phyloP scores from a whole-genome alignment of 2,888 invertebrate species.

The Sminthurides aquaticus region DNA sequence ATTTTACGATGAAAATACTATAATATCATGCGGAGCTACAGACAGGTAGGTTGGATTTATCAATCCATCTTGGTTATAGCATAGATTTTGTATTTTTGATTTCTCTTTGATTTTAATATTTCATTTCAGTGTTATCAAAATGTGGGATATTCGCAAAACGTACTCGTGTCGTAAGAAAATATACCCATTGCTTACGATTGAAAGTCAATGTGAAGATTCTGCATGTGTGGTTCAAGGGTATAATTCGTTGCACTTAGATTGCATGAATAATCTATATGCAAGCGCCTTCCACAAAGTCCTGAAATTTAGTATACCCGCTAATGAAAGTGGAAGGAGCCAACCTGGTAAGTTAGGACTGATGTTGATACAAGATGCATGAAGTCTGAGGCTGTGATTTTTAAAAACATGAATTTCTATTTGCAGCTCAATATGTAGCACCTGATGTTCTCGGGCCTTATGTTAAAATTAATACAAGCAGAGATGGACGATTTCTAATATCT shows the following conservation, averaged over 20 bases:
- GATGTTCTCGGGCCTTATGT: conserved; percentile 78
- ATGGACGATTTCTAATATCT: conserved; percentile 71
- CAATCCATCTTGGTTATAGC: background rate
- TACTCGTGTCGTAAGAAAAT: conserved; percentile 49
- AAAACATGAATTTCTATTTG: conserved; percentile 19
- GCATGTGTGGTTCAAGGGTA: conserved; percentile 52
- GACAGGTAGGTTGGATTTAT: conserved; percentile 64
- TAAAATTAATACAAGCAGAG: conserved; percentile 71
- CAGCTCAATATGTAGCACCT: conserved; percentile 54
- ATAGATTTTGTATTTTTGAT: background rate
- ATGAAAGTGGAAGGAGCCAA: conserved; percentile 55
- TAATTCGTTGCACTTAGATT: conserved; percentile 61
- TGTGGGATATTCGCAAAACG: conserved; percentile 79
- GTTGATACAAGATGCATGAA: background rate
- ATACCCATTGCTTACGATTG: conserved; percentile 15
- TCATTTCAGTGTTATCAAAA: conserved; percentile 60
- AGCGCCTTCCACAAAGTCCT: conserved; percentile 63
- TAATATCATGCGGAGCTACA: conserved; percentile 78
- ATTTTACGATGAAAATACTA: conserved; percentile 69
- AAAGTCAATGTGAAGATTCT: conserved; percentile 43
- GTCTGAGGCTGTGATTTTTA: background rate
- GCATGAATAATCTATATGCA: conserved; percentile 22
- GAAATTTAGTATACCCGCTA: conserved; percentile 69
- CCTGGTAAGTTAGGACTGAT: conserved; percentile 52
- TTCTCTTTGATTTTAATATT: conserved; percentile 7